Evolutionary conservation across 2,797 vertebrate genomes (phyloP), one percentile per base, ranked within the genome.

Genomic region (Bovichtus variegatus): DNA sequence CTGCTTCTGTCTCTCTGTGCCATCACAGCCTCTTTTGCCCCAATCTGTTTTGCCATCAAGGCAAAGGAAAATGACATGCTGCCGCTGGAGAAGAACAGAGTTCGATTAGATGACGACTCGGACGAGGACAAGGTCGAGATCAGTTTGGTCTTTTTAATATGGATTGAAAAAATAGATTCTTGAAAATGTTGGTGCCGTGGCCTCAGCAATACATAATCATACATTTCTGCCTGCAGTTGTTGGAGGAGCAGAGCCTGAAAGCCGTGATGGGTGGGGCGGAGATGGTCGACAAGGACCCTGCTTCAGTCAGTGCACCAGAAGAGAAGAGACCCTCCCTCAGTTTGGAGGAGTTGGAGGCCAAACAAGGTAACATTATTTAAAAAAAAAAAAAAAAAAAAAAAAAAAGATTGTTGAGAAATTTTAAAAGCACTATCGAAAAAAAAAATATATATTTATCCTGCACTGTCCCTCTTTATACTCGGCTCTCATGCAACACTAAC

Each of bases 1-100:
- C 43, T 63, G 27, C 34, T 27, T 18, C 3, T 71, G 10, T 78
- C 27, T 51, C 46, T 74, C 25, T 71, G 50, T 83, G 51, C 40
- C 54, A 54, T 55, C 49, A 8, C 91, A 99, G 98, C 95, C 34
- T 97, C 97, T 0, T 99, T 99, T 92, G 98, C 98, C n/a, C 98
- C 98, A 12, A 99, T 99, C 94, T 97, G 97, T 84, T 99, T 99
- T 89, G 98, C 98, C 34, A 99, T 99, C 90, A 97, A 96, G 85
- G 96, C 96, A 74, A 99, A 99, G 85, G 98, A 99, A 90, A 98
- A 97, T 0, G 98, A 99, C 90, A 91, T 99, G 76, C 94, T 99
- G 78, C 98, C 97, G 12, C 89, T 99, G 94, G 98, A 99, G 90
- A 99, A 98, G 91, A 99, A 99, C 81, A 92, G 97, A 23, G 98